A percentile compares a stretch with the other conserved stretches of the same genome.
phyloP scores from a whole-genome alignment of 2,113 vertebrate species.

The Malurus cyaneus region DNA sequence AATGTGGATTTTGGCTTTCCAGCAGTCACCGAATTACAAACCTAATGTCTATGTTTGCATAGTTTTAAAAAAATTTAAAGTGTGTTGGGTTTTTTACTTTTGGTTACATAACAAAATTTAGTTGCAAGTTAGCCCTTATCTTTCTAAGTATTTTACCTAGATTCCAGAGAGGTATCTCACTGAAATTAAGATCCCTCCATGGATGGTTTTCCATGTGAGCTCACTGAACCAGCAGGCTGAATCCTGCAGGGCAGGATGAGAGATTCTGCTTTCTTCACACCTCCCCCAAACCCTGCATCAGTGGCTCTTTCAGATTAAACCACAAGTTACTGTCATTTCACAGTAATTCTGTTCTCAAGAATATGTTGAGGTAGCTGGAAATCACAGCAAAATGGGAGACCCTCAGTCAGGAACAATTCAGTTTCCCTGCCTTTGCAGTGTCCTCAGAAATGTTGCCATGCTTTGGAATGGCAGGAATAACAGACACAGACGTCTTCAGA shows the following conservation, averaged over 20 bases:
- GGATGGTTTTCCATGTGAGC: neutral
- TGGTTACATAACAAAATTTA: neutral
- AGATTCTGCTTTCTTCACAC: neutral
- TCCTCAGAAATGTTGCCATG: neutral
- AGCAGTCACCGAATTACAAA: neutral
- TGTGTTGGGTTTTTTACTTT: accelerated
- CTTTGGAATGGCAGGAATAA: neutral
- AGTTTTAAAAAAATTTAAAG: neutral
- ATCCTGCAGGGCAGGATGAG: neutral
- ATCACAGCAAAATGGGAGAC: neutral
- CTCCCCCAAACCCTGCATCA: neutral
- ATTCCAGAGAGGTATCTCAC: neutral
- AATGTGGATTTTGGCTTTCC: neutral
- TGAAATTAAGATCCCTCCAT: neutral
- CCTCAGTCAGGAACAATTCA: neutral
- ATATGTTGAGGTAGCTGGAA: neutral
- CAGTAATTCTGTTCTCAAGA: neutral
- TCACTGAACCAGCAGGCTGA: neutral
- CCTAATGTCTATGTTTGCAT: neutral
- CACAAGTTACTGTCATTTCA: neutral
- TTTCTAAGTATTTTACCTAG: neutral
- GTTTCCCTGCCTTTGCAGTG: neutral
- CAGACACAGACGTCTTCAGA: accelerated
- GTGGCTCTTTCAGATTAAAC: neutral
- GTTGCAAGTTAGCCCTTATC: neutral